phyloP scores from a whole-genome alignment of 30 jellyfish, hydroid and myxozoan species.

The Turritopsis rubra region DNA sequence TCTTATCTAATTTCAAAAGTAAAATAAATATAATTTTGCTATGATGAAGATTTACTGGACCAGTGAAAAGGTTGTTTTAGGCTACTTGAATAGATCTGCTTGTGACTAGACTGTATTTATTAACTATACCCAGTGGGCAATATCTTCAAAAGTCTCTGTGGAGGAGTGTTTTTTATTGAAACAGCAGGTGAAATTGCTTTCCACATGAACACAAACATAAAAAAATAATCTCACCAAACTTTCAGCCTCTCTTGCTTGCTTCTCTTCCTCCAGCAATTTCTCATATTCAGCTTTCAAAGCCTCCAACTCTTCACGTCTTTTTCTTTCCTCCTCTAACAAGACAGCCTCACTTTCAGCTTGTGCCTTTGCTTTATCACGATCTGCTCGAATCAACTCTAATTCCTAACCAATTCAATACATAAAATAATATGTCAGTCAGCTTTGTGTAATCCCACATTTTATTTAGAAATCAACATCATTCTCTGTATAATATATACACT shows the following conservation, averaged over 20 bases:
- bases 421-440: background rate
- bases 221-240: slow-evolving; percentile 33
- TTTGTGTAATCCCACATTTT: background rate
- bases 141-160: too few species aligned
- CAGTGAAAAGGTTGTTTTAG: background rate
- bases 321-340: slow-evolving; percentile 84
- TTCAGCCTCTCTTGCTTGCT: slow-evolving; percentile 81
- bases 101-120: too few species aligned
- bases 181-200: too few species aligned
- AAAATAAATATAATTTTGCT: too few species aligned
- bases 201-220: too few species aligned
- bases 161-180: too few species aligned
- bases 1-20: slow-evolving; percentile 10
- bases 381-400: slow-evolving; percentile 53
- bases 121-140: too few species aligned
- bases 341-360: slow-evolving; percentile 93
- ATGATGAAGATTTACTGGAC: too few species aligned
- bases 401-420: slow-evolving; percentile 22
- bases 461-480: background rate
- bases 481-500: background rate
- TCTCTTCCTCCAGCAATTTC: slow-evolving; percentile 68
- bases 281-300: slow-evolving; percentile 75
- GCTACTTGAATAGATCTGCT: background rate
- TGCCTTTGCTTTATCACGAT: slow-evolving; percentile 88
- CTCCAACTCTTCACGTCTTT: slow-evolving; percentile 85